A percentile compares a stretch with the other conserved stretches of the same genome.
These are phyloP conservation scores for Cyanoramphus novaezelandiae DNA, from an alignment of 2,113 vertebrate genomes.

Conservation along the genomic window DNA sequence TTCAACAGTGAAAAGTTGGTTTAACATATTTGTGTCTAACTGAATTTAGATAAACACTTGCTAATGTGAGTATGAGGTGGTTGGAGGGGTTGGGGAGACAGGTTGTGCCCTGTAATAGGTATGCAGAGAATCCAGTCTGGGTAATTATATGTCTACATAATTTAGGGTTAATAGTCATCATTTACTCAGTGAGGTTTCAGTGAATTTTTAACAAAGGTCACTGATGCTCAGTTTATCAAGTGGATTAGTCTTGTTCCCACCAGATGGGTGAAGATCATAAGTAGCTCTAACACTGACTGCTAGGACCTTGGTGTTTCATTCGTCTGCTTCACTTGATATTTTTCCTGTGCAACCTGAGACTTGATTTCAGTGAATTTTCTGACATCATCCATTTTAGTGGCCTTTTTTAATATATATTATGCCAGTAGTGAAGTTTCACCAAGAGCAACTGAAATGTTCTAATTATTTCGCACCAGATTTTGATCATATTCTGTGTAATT, in stretches of 20 bases:
- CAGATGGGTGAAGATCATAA: neutral
- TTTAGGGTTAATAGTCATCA: conserved; percentile 20
- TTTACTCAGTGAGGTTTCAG: conserved; percentile 1
- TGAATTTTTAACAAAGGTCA: conserved; percentile 26
- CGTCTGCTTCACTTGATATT: neutral
- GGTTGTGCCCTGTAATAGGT: neutral
- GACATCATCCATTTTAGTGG: neutral
- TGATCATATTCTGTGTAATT: conserved; percentile 14
- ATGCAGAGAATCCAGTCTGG: neutral
- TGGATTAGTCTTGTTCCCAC: neutral
- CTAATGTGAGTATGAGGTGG: neutral
- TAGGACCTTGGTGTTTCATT: neutral
- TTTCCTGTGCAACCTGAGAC: neutral
- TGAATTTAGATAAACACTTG: neutral
- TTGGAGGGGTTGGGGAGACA: accelerated
- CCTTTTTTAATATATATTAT: conserved; percentile 29
- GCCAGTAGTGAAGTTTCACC: neutral
- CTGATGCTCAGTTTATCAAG: conserved; percentile 3
- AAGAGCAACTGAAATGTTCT: neutral
- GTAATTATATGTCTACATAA: conserved; percentile 1
- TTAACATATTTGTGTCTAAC: neutral
- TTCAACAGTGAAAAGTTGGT: neutral
- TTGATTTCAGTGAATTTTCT: neutral
- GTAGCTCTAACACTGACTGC: neutral
- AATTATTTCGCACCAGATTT: conserved; percentile 41